phyloP scores from a whole-genome alignment of 2,888 invertebrate species.

The Athalia cordata region DNA sequence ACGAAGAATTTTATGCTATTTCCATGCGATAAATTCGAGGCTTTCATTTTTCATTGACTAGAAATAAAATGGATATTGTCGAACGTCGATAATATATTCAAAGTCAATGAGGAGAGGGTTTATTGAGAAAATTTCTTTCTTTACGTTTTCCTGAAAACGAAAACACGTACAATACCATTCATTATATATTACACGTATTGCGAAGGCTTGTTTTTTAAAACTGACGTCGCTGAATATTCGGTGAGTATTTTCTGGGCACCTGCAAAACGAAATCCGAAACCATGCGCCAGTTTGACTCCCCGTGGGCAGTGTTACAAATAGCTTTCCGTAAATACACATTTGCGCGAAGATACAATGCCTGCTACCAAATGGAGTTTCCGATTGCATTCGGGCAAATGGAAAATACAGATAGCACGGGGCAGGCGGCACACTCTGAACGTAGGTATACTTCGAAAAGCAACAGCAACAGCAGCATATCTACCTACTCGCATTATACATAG shows the following conservation, averaged over 20 bases:
- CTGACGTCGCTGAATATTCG: slow-evolving; percentile 30
- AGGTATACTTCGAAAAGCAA: background rate
- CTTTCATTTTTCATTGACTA: slow-evolving; percentile 11
- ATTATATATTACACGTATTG: slow-evolving; percentile 4
- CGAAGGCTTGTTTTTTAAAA: slow-evolving; percentile 10
- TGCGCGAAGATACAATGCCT: slow-evolving; percentile 43
- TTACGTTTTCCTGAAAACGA: background rate
- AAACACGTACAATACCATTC: background rate
- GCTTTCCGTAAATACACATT: slow-evolving; percentile 43
- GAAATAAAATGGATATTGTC: background rate
- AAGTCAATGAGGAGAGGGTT: background rate
- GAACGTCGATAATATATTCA: background rate
- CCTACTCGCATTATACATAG: slow-evolving; percentile 19
- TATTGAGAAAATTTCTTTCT: background rate
- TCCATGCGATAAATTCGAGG: slow-evolving; percentile 13
- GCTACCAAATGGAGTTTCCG: slow-evolving; percentile 42
- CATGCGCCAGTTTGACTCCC: slow-evolving; percentile 39
- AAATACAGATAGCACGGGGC: slow-evolving; percentile 31
- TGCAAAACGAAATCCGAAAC: slow-evolving; percentile 38
- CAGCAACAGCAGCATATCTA: background rate
- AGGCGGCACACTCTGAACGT: slow-evolving; percentile 7
- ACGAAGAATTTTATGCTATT: background rate
- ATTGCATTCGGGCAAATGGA: slow-evolving; percentile 42
- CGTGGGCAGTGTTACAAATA: slow-evolving; percentile 42
- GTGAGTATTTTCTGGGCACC: slow-evolving; percentile 25